Evolutionary conservation across 2,797 vertebrate species (phyloP).

Genomic region (Danionella dracula): DNA sequence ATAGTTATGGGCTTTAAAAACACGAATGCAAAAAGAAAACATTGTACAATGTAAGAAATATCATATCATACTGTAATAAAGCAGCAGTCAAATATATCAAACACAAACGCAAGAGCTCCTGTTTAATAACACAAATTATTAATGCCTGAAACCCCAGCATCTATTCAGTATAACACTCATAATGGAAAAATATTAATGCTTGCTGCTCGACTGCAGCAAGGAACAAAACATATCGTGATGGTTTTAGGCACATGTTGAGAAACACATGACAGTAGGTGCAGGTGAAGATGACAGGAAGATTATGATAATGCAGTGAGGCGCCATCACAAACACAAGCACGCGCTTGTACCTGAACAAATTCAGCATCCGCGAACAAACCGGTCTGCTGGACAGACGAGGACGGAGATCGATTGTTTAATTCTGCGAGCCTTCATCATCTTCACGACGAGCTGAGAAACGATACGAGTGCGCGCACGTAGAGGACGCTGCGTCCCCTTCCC

Average conservation of each 20-base stretch:
- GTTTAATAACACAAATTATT: not conserved
- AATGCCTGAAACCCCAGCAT: too few species aligned
- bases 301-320: not conserved
- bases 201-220: too few species aligned
- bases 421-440: not conserved
- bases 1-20: too few species aligned
- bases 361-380: not conserved
- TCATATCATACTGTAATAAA: too few species aligned
- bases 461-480: not conserved
- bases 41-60: too few species aligned
- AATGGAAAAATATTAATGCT: too few species aligned
- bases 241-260: not conserved
- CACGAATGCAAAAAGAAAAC: too few species aligned
- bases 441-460: not conserved
- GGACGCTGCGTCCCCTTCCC: not conserved
- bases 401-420: not conserved
- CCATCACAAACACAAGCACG: not conserved
- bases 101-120: not conserved
- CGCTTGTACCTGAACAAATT: conserved; percentile 4
- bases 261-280: conserved; percentile 18
- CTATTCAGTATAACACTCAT: too few species aligned
- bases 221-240: too few species aligned
- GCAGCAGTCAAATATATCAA: too few species aligned
- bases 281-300: not conserved
- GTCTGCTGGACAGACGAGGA: not conserved